These are phyloP conservation scores for Montipora efflorescens DNA, from an alignment of 64 coral and sea anemone species.

Conservation along the genomic window DNA sequence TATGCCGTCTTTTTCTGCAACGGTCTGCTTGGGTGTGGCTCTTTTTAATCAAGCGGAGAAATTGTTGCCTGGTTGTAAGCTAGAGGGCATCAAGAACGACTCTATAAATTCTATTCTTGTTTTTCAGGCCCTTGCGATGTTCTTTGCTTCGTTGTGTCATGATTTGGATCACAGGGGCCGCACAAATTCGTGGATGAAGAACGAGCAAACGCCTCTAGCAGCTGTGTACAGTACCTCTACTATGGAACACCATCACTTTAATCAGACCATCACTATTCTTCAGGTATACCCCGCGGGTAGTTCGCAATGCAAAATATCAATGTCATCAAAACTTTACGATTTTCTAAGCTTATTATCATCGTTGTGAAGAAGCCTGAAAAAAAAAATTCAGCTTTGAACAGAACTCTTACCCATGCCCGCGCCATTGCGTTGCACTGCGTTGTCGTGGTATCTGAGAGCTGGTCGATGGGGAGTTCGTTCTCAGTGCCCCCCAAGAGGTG, in stretches of 20 bases:
- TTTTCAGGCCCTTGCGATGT: constrained; percentile 86
- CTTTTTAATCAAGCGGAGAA: too few species aligned
- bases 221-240: constrained; percentile 97
- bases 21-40: too few species aligned
- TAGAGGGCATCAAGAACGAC: not conserved
- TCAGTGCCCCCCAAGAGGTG: too few species aligned
- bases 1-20: too few species aligned
- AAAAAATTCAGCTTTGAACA: too few species aligned
- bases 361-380: too few species aligned
- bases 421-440: too few species aligned
- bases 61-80: not conserved
- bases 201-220: constrained; percentile 93
- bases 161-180: constrained; percentile 97
- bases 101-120: not conserved
- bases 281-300: constrained; percentile 57
- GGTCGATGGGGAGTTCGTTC: too few species aligned
- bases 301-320: not conserved
- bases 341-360: too few species aligned
- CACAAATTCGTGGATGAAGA: constrained; percentile 99
- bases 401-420: too few species aligned
- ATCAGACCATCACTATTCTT: constrained; percentile 97
- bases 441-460: too few species aligned
- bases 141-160: constrained; percentile 95
- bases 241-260: constrained; percentile 99
- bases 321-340: too few species aligned